phyloP scores from a whole-genome alignment of 2,888 invertebrate species.

The Antitype chi region DNA sequence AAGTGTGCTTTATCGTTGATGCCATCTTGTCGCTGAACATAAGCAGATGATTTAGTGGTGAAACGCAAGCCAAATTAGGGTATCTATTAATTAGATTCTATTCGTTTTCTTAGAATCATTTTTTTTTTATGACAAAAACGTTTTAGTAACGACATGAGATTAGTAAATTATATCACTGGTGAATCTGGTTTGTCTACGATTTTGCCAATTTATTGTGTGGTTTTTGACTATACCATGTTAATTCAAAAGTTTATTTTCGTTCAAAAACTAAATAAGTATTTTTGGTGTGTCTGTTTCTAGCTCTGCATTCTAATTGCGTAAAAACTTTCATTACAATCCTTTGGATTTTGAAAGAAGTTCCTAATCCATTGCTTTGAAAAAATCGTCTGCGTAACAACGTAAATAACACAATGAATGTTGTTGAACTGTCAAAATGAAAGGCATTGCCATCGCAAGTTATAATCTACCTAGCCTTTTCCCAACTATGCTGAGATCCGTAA shows the following conservation, averaged over 20 bases:
- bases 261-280: neutral
- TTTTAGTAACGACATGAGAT: neutral
- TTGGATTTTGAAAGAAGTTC: neutral
- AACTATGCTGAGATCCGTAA: no score
- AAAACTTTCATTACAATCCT: neutral
- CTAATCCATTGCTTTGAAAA: neutral
- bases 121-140: neutral
- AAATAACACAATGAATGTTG: no score
- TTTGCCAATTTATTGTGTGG: neutral
- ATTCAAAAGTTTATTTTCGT: neutral
- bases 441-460: no score
- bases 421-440: no score
- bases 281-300: neutral
- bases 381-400: no score
- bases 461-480: no score
- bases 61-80: neutral
- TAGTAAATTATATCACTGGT: neutral
- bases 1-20: constrained; percentile 21
- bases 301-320: neutral
- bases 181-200: neutral
- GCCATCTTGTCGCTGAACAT: constrained; percentile 16
- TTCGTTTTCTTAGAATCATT: neutral
- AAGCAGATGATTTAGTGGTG: neutral
- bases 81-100: constrained; percentile 8
- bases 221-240: neutral